These are phyloP conservation scores for Drepana falcataria DNA, from an alignment of 2,888 invertebrate species.

Conservation along the genomic window DNA sequence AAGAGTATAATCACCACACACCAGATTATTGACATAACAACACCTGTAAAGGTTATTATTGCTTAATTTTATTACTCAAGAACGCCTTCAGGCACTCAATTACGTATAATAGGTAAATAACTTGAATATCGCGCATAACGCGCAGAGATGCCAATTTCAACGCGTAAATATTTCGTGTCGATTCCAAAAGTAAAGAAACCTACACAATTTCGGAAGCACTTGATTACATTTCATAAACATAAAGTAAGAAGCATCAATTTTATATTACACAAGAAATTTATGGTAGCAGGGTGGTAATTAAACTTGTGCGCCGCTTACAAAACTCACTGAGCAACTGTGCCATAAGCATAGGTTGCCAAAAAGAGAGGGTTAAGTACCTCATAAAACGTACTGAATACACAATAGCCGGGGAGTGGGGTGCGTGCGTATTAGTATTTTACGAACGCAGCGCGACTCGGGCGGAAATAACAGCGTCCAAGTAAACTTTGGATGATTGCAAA, in stretches of 20 bases:
- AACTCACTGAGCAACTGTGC: slow-evolving; percentile 8
- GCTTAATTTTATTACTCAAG: slow-evolving; percentile 49
- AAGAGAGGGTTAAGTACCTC: slow-evolving; percentile 49
- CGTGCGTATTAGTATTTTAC: slow-evolving; percentile 33
- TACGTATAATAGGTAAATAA: slow-evolving; percentile 59
- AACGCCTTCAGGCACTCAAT: slow-evolving; percentile 50
- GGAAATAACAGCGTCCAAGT: slow-evolving; percentile 38
- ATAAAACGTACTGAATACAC: slow-evolving; percentile 50
- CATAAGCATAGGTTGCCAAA: slow-evolving; percentile 36
- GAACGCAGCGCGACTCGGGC: slow-evolving; percentile 30
- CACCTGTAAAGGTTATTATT: slow-evolving; percentile 50
- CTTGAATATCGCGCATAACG: slow-evolving; percentile 32
- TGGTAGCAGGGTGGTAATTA: not conserved
- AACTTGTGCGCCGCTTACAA: slow-evolving; percentile 1
- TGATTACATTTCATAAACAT: too few relatives aligned
- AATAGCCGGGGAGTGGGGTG: slow-evolving; percentile 26
- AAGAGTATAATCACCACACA: slow-evolving; percentile 6
- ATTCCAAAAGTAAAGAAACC: not conserved
- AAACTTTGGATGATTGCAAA: slow-evolving; percentile 28
- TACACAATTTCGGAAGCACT: too few relatives aligned
- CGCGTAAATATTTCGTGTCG: not conserved
- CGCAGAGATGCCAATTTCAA: slow-evolving; percentile 24
- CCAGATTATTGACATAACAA: slow-evolving; percentile 21
- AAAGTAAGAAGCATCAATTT: not conserved
- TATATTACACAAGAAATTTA: not conserved